phyloP scores from a whole-genome alignment of 2,113 vertebrate genomes.

The Petaurus breviceps region DNA sequence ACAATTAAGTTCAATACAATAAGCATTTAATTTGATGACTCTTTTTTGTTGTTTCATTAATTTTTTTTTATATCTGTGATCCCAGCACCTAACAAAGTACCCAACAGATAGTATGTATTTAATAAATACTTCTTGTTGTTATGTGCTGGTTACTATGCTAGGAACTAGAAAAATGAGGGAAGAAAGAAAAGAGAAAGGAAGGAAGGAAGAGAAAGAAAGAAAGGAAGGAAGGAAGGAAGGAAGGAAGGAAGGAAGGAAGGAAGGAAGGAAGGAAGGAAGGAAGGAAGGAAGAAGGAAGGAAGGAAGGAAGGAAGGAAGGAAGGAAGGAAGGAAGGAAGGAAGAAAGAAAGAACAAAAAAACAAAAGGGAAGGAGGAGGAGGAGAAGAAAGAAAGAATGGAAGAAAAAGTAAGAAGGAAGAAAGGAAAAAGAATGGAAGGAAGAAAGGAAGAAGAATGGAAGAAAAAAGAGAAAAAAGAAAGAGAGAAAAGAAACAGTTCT shows the following conservation, averaged over 20 bases:
- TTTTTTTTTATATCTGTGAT: neutral
- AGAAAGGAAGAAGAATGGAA: neutral
- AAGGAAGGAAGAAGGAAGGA: neutral
- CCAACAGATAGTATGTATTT: neutral
- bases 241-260: neutral
- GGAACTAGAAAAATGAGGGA: neutral
- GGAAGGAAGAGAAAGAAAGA: neutral
- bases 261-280: neutral
- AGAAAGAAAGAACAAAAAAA: neutral
- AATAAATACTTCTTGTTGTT: neutral
- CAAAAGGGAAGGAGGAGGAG: neutral
- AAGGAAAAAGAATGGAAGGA: neutral
- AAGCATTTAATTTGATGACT: neutral
- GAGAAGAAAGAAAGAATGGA: neutral
- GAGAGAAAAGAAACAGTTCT: neutral
- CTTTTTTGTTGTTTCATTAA: neutral
- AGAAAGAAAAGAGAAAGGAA: neutral
- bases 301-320: neutral
- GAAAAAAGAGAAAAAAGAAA: neutral
- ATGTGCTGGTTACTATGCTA: neutral
- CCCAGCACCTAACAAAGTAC: neutral
- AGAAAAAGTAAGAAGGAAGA: neutral
- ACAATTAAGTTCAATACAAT: neutral
- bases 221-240: accelerated
- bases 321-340: neutral